Evolutionary conservation across 2,888 invertebrate genomes (phyloP).

Genomic region (Tanytarsus gracilentus): DNA sequence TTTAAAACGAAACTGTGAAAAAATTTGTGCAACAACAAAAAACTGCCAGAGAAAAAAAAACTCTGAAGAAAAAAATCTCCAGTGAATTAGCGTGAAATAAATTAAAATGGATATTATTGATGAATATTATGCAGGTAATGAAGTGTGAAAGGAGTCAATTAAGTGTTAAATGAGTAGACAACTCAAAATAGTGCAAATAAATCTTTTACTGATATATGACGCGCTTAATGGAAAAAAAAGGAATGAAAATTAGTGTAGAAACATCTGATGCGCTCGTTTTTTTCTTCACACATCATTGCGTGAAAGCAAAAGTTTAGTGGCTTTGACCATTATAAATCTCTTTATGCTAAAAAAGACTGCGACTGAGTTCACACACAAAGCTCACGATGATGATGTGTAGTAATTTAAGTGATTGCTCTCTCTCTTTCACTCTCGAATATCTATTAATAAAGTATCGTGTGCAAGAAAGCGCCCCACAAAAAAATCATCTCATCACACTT

Average conservation of each 20-base stretch:
- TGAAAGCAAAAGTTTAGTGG: background rate
- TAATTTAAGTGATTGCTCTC: slow-evolving; percentile 20
- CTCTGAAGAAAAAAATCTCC: background rate
- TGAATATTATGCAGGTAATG: slow-evolving; percentile 13
- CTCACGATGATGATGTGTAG: background rate
- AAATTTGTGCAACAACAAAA: background rate
- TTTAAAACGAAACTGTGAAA: background rate
- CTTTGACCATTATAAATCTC: background rate
- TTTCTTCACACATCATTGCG: background rate
- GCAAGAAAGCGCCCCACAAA: no score
- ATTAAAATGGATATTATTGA: slow-evolving; percentile 9
- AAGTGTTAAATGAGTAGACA: background rate
- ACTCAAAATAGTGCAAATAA: no score
- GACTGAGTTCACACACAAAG: background rate
- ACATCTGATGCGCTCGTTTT: slow-evolving; percentile 1
- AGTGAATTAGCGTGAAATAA: background rate
- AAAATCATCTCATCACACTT: background rate
- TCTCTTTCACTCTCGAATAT: background rate
- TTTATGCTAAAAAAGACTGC: background rate
- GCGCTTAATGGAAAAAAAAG: no score
- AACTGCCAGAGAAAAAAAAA: background rate
- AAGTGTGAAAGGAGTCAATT: background rate
- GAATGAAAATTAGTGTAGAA: background rate
- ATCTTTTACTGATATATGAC: no score
- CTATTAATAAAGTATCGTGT: slow-evolving; percentile 14